Evolutionary conservation across 1,140 invertebrate species (phyloP).

Genomic region (Sminthurinus signatus): DNA sequence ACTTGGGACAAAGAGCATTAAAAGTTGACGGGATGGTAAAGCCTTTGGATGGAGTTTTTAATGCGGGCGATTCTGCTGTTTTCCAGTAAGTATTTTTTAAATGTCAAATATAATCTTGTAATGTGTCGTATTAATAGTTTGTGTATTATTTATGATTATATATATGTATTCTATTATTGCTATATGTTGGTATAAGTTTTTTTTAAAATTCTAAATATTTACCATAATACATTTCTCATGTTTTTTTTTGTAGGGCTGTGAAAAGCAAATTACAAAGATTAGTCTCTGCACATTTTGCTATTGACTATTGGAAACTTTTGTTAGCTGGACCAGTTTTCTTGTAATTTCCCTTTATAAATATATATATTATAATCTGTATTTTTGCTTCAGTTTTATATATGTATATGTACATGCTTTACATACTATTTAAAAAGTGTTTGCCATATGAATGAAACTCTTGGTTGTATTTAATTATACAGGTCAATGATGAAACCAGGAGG

Average conservation of each 20-base stretch:
- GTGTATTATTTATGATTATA: background rate
- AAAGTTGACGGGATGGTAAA: conserved; percentile 8
- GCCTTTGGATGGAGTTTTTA: conserved; percentile 49
- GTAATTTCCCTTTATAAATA: too few species aligned
- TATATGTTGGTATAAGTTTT: too few species aligned
- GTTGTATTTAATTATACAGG: too few species aligned
- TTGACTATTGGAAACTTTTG: conserved; percentile 59
- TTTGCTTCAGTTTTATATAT: too few species aligned
- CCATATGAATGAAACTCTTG: too few species aligned
- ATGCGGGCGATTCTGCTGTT: conserved; percentile 54
- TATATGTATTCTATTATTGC: too few species aligned
- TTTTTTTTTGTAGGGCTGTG: conserved; percentile 52
- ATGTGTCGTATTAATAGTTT: conserved; percentile 3
- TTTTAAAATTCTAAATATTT: background rate
- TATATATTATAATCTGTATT: too few species aligned
- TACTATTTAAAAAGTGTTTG: too few species aligned
- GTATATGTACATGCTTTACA: too few species aligned
- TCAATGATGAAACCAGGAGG: conserved; percentile 63
- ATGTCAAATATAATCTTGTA: conserved; percentile 1
- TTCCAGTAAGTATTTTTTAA: conserved; percentile 30
- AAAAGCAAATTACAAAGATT: conserved; percentile 70
- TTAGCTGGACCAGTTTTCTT: conserved; percentile 80
- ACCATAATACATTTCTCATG: too few species aligned
- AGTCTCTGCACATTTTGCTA: conserved; percentile 66
- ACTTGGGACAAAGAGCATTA: background rate